These are phyloP conservation scores for Muntiacus muntjak DNA, from an alignment of 2,113 vertebrate genomes.

Conservation along the genomic window DNA sequence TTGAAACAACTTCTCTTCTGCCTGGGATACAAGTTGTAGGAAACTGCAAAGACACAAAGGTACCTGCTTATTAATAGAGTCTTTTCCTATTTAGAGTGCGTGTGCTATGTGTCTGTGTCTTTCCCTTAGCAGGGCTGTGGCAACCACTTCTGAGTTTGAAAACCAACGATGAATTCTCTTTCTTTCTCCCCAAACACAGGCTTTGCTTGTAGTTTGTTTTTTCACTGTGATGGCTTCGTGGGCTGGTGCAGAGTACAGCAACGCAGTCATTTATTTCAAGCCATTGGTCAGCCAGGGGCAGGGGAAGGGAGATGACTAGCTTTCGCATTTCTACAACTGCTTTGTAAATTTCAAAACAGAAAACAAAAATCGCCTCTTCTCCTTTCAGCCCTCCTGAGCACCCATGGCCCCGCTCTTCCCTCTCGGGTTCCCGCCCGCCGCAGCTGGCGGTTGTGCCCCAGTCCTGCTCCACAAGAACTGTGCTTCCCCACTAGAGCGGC, in stretches of 20 bases:
- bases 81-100: neutral
- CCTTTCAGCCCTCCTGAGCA: neutral
- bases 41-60: neutral
- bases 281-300: neutral
- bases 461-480: neutral
- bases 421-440: neutral
- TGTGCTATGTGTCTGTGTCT: neutral
- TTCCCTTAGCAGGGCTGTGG: neutral
- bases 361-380: neutral
- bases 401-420: accelerated
- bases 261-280: neutral
- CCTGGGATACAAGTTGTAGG: neutral
- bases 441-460: neutral
- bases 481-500: accelerated
- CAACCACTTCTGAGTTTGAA: neutral
- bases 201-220: neutral
- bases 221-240: neutral
- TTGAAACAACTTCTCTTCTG: conserved; percentile 12
- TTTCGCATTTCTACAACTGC: neutral
- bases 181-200: neutral
- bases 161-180: neutral
- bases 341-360: conserved; percentile 16
- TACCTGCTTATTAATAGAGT: neutral
- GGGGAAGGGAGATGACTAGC: neutral
- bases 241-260: neutral